phyloP scores from a whole-genome alignment of 2,888 invertebrate genomes.

The Furcula furcula region DNA sequence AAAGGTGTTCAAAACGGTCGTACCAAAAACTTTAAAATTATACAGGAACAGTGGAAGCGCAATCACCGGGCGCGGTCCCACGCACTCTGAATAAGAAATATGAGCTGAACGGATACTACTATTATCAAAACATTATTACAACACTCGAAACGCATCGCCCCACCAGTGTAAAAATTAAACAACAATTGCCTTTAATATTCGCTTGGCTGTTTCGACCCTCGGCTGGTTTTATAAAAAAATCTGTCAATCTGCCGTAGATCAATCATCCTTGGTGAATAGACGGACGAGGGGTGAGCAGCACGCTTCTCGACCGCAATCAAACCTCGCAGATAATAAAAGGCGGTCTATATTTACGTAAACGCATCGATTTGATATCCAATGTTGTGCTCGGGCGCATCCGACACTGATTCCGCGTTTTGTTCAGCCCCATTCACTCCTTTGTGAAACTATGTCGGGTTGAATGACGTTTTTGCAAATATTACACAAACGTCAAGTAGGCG shows the following conservation, averaged over 20 bases:
- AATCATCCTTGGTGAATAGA: conserved; percentile 75
- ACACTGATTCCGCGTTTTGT: conserved; percentile 55
- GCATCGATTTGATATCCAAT: conserved; percentile 74
- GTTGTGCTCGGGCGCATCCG: conserved; percentile 63
- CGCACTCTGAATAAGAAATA: conserved; percentile 80
- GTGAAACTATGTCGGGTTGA: conserved; percentile 49
- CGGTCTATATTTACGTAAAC: conserved; percentile 78
- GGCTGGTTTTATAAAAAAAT: conserved; percentile 75
- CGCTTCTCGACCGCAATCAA: conserved; percentile 62
- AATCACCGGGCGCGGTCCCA: conserved; percentile 58
- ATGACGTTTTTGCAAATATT: conserved; percentile 53
- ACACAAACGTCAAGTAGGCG: conserved; percentile 55
- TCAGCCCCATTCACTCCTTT: conserved; percentile 48
- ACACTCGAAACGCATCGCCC: conserved; percentile 77
- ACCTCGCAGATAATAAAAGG: conserved; percentile 74
- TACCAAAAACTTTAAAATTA: conserved; percentile 57
- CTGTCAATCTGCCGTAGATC: conserved; percentile 81
- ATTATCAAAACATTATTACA: conserved; percentile 82
- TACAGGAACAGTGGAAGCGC: conserved; percentile 35
- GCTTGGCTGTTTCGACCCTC: conserved; percentile 66
- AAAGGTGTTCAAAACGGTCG: conserved; percentile 64
- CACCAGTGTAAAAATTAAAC: conserved; percentile 79
- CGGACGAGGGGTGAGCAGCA: conserved; percentile 66
- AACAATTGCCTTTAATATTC: conserved; percentile 82
- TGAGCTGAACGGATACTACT: conserved; percentile 78